Evolutionary conservation across 2,797 vertebrate species (phyloP).

Genomic region (Pseudocheirus occidentalis): DNA sequence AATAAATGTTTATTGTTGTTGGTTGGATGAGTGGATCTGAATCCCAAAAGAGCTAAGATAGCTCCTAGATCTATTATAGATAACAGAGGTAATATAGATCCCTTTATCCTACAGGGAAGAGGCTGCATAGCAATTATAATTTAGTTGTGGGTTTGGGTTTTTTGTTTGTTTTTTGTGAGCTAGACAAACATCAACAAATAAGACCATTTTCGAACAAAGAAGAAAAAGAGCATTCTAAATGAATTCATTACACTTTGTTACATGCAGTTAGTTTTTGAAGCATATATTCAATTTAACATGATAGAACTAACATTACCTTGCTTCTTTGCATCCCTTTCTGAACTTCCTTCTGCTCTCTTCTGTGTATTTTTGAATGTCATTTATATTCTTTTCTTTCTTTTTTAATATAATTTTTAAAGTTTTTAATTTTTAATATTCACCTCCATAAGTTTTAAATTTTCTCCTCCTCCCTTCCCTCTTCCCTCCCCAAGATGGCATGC

Average conservation of each 20-base stretch:
- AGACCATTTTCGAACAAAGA: too few relatives aligned
- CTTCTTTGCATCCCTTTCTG: not conserved
- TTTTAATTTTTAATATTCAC: too few relatives aligned
- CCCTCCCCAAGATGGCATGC: too few relatives aligned
- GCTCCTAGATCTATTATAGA: not conserved
- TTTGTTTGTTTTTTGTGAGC: too few relatives aligned
- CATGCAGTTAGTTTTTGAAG: too few relatives aligned
- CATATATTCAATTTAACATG: not conserved
- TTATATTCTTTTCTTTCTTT: not conserved
- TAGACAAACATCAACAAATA: too few relatives aligned
- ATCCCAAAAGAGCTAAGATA: not conserved
- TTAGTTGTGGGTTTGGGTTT: not conserved
- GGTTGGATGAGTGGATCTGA: not conserved
- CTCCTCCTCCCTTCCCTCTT: too few relatives aligned
- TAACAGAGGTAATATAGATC: not conserved
- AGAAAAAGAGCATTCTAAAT: too few relatives aligned
- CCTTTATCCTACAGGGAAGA: not conserved
- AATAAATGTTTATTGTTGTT: not conserved
- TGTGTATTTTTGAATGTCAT: not conserved
- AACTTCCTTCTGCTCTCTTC: not conserved
- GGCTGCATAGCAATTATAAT: not conserved
- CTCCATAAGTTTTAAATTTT: too few relatives aligned
- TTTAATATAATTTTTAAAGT: too few relatives aligned
- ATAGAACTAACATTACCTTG: not conserved
- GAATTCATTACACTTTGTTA: too few relatives aligned